Evolutionary conservation across 2,888 invertebrate species (phyloP).

Genomic region (Rhodophaea formosa): DNA sequence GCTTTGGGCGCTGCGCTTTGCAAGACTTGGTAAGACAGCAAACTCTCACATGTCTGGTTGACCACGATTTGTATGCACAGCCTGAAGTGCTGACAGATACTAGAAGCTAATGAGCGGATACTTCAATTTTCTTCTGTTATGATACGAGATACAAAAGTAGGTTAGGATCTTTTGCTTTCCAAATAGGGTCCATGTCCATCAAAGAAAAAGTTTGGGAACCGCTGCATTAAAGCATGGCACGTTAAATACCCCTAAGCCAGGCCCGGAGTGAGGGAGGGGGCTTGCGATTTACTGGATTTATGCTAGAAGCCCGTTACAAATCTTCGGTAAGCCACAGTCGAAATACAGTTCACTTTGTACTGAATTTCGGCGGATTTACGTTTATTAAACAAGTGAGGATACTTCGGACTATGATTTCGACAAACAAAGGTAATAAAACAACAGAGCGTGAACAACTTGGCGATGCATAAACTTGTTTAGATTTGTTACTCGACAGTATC

Average conservation of each 20-base stretch:
- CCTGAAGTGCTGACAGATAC: too few relatives aligned
- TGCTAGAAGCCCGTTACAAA: slow-evolving; percentile 56
- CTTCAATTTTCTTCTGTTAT: too few relatives aligned
- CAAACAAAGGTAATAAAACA: slow-evolving; percentile 16
- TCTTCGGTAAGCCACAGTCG: slow-evolving; percentile 67
- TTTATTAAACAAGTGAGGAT: slow-evolving; percentile 60
- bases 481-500: neutral
- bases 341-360: slow-evolving; percentile 62
- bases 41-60: too few relatives aligned
- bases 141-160: too few relatives aligned
- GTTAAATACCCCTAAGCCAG: slow-evolving; percentile 33
- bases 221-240: slow-evolving; percentile 32
- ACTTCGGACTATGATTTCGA: slow-evolving; percentile 21
- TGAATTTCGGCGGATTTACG: slow-evolving; percentile 52
- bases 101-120: too few relatives aligned
- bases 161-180: too few relatives aligned
- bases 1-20: too few relatives aligned
- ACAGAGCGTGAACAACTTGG: neutral
- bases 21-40: too few relatives aligned
- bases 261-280: slow-evolving; percentile 36
- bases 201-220: too few relatives aligned
- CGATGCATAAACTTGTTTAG: neutral
- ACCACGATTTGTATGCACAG: too few relatives aligned
- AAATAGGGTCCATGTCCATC: too few relatives aligned
- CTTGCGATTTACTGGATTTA: slow-evolving; percentile 47